phyloP scores from a whole-genome alignment of 2,888 invertebrate genomes.

The Gasteruption jaculator region DNA sequence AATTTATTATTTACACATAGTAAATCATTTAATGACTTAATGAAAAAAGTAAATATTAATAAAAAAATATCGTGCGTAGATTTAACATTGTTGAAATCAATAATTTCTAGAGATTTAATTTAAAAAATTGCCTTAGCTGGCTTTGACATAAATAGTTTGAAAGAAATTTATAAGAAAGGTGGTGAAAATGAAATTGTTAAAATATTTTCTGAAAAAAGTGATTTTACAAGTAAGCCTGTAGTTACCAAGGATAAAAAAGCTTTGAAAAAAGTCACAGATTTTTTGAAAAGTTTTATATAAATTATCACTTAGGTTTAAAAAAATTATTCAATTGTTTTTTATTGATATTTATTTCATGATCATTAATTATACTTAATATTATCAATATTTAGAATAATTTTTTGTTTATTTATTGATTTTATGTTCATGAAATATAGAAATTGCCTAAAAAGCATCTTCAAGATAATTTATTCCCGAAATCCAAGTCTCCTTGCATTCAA shows the following conservation, averaged over 20 bases:
- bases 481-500: too few species aligned
- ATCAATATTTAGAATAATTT: too few species aligned
- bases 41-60: too few species aligned
- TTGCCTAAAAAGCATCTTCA: too few species aligned
- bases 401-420: too few species aligned
- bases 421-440: too few species aligned
- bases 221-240: not conserved
- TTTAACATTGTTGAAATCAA: not conserved
- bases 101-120: constrained; percentile 6
- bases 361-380: not conserved
- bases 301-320: not conserved
- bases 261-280: not conserved
- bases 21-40: too few species aligned
- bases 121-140: not conserved
- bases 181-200: not conserved
- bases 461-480: too few species aligned
- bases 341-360: too few species aligned
- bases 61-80: not conserved
- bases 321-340: too few species aligned
- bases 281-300: too few species aligned
- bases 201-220: constrained; percentile 1
- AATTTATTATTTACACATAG: too few species aligned
- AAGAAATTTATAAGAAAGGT: constrained; percentile 3
- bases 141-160: not conserved
- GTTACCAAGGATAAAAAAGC: constrained; percentile 2